Conservation (phyloP, 1,140 invertebrate genomes). For the Drosophila baimaii region DNA sequence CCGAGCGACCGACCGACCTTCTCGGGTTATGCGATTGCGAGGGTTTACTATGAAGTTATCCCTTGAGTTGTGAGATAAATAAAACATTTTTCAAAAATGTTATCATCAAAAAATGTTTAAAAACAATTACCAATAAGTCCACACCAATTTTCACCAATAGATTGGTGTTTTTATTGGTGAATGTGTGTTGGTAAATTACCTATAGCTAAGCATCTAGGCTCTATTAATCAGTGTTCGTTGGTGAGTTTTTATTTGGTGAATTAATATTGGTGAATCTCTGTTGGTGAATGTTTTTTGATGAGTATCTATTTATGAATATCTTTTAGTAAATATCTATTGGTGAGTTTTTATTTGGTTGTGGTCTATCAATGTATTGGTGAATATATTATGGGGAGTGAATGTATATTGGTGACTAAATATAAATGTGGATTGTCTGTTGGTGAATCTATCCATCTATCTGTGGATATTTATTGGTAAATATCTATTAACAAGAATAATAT, state of each 20-base stretch:
- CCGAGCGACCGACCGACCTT: conserved; percentile 13
- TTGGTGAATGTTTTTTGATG: neutral
- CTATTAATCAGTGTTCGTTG: no score
- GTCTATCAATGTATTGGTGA: neutral
- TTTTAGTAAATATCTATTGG: neutral
- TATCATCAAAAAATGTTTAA: neutral
- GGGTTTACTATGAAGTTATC: conserved; percentile 10
- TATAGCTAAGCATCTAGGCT: no score
- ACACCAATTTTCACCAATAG: neutral
- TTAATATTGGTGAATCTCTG: neutral
- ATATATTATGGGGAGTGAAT: no score
- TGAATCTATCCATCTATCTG: neutral
- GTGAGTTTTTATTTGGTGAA: no score
- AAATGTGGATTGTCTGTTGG: no score
- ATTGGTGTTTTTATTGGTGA: neutral
- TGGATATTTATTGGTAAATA: neutral
- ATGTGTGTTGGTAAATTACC: no score
- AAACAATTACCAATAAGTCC: neutral
- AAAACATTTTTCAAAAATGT: no score
- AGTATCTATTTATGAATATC: neutral
- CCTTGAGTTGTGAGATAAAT: neutral
- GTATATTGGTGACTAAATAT: no score
- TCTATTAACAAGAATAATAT: neutral
- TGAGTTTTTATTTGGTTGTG: neutral
- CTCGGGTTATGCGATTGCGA: conserved; percentile 31